These are phyloP conservation scores for Sesamia inferens DNA, from an alignment of 2,888 invertebrate genomes.

Conservation along the genomic window DNA sequence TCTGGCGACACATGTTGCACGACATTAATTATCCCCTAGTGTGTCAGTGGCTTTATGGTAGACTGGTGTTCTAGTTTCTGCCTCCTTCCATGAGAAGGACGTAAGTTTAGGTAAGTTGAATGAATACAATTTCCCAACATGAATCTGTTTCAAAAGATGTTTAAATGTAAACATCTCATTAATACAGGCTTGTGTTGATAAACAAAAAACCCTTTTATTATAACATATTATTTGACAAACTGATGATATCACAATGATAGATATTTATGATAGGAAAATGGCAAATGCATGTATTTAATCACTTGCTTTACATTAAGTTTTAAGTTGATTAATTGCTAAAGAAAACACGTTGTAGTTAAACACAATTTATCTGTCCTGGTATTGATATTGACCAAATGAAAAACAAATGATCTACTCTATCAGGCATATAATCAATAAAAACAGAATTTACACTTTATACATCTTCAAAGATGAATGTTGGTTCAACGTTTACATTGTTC, in stretches of 20 bases:
- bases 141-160: no score
- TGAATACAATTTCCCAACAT: background rate
- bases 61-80: background rate
- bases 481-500: constrained; percentile 73
- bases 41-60: no score
- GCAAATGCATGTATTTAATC: constrained; percentile 39
- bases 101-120: no score
- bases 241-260: constrained; percentile 29
- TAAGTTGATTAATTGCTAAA: constrained; percentile 15
- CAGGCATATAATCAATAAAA: constrained; percentile 85
- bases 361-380: constrained; percentile 54
- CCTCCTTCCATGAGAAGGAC: background rate
- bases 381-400: constrained; percentile 76
- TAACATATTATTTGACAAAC: constrained; percentile 38
- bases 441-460: constrained; percentile 87
- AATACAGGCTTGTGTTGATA: constrained; percentile 24
- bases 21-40: no score
- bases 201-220: background rate
- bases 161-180: background rate
- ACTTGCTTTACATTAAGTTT: constrained; percentile 53
- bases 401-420: constrained; percentile 86
- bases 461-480: constrained; percentile 71
- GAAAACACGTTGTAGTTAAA: constrained; percentile 18
- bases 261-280: constrained; percentile 13
- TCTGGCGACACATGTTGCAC: no score